Conservation (phyloP, 92 coral and sea anemone genomes). For the Heteractis magnifica region DNA sequence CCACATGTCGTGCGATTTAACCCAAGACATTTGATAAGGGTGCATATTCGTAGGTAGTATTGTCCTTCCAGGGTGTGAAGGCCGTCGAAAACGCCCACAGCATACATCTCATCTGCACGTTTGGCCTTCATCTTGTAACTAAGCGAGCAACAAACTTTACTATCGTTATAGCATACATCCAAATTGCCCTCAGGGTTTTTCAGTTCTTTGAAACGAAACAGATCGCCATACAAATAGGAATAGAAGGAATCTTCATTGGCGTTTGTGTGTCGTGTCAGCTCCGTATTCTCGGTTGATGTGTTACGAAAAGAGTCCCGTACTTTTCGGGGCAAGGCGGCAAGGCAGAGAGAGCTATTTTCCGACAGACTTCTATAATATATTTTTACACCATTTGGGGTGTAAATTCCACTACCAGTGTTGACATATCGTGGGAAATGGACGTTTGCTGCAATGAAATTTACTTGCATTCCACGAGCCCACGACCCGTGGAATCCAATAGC, state of each 20-base stretch:
- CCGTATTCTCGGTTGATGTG: neutral
- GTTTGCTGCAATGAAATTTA: conserved; percentile 68
- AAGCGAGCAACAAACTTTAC: conserved; percentile 57
- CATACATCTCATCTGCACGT: conserved; percentile 60
- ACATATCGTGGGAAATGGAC: conserved; percentile 42
- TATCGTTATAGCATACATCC: conserved; percentile 60
- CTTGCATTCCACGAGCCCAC: conserved; percentile 74
- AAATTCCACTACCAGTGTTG: conserved; percentile 70
- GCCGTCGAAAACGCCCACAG: conserved; percentile 69
- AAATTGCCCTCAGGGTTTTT: conserved; percentile 49
- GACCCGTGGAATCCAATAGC: conserved; percentile 76
- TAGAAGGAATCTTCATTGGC: conserved; percentile 48
- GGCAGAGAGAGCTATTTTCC: conserved; percentile 48
- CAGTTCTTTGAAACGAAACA: conserved; percentile 68
- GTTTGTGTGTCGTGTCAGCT: neutral
- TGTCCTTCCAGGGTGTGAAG: conserved; percentile 42
- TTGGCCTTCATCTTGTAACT: conserved; percentile 58
- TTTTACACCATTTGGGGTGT: conserved; percentile 56
- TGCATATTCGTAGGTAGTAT: conserved; percentile 56
- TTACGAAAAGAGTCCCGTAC: conserved; percentile 16
- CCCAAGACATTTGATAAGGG: conserved; percentile 60
- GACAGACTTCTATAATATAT: conserved; percentile 55
- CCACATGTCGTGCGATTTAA: conserved; percentile 57
- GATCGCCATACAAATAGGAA: conserved; percentile 64
- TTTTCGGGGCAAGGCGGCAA: conserved; percentile 42